A percentile compares a stretch with the other conserved stretches of the same genome.
Conservation (phyloP, 2,797 vertebrate species). For the Eupleurogrammus muticus region DNA sequence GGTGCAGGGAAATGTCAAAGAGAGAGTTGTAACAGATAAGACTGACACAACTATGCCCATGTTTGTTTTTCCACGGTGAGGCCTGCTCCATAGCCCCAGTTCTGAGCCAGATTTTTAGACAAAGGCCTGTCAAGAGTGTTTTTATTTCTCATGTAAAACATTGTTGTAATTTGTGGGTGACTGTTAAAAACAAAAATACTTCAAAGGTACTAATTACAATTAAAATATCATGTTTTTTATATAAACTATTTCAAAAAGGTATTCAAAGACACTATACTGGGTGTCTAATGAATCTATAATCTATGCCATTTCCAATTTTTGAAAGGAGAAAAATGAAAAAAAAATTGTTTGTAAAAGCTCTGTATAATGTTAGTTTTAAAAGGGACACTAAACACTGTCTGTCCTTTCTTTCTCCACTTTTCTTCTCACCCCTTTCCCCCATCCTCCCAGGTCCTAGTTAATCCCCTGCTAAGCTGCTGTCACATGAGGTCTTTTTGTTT, state of each 20-base stretch:
- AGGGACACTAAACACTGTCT: constrained; percentile 1
- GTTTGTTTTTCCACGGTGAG: constrained; percentile 40
- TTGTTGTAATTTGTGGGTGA: neutral
- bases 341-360: no score
- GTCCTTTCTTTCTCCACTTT: constrained; percentile 11
- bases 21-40: constrained; percentile 48
- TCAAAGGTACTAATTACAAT: neutral
- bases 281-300: no score
- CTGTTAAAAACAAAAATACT: neutral
- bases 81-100: constrained; percentile 16
- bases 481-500: constrained; percentile 69
- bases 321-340: no score
- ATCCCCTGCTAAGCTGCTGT: constrained; percentile 77
- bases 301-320: no score
- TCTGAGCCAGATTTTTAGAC: neutral
- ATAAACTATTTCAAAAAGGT: no score
- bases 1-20: constrained; percentile 6
- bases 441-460: constrained; percentile 56
- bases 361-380: neutral
- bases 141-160: neutral
- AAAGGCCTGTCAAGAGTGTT: neutral
- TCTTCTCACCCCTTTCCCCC: constrained; percentile 10
- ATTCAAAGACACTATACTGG: no score
- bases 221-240: no score
- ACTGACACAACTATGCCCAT: constrained; percentile 33